Base-by-base conservation (phyloP, 2,113 vertebrate species). In the Bagarius yarrelli region DNA sequence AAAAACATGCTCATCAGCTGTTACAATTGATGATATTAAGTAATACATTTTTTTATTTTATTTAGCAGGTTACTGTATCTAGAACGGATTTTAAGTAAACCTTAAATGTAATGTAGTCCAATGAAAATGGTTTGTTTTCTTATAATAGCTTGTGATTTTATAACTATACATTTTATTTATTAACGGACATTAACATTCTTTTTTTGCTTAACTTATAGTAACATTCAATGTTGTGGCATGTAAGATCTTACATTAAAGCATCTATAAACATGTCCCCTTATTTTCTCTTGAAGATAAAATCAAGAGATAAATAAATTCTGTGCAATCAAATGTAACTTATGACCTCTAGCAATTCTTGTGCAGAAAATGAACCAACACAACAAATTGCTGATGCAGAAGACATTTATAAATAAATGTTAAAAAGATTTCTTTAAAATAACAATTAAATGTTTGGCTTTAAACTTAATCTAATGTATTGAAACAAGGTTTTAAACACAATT, bases 11-110 rank as follows among this genome's bases (percentile, higher is more conserved):
- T 52, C 11, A 67, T 72, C n/a, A 70, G 61, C 79, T 75, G 76
- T 82, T 44, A 79, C 72, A 85, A 67, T 60, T 30, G 40, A 76
- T 61, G 34, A 78, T 66, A 27, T 66, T 60, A 40, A 57, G 80
- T 59, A 79, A 79, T 27, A 55, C 40, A 32, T 53, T 63, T 75
- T 81, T 56, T 32, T 32, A 18, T 0, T 64, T 34, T 16, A 34
- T 21, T 30, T 5, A 61, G 4, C 18, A 32, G 30, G 30, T 36
- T 36, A 19, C 34, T 23, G 63, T 4, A 36, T 12, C 32, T 19
- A 21, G 19, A 32, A 21, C 61, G 32, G 61, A 64, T 0, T 21
- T 64, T 2, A 32, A 8, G 34, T 67, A 34, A 40, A 36, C 36
- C 64, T 12, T 67, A 3, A 34, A 40, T 70, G 44, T 18, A 25